phyloP scores from a whole-genome alignment of 2,113 vertebrate species.

The Isichthys henryi region DNA sequence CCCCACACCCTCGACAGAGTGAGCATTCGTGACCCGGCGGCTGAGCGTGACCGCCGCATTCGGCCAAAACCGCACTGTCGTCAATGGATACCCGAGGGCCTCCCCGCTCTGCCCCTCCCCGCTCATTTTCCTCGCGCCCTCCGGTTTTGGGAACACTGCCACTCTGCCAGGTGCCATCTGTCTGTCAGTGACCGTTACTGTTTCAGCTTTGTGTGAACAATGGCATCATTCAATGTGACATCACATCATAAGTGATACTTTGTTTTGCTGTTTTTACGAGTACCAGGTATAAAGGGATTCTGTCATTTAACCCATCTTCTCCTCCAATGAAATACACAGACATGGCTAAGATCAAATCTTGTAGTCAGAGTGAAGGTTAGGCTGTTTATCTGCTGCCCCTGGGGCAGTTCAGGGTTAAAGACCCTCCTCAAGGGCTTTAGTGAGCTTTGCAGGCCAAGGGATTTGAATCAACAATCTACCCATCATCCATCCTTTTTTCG shows the following conservation, averaged over 20 bases:
- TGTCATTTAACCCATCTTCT: background rate
- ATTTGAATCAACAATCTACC: background rate
- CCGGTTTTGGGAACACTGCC: background rate
- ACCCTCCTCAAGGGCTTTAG: background rate
- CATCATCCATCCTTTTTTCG: background rate
- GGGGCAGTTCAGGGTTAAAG: background rate
- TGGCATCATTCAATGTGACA: background rate
- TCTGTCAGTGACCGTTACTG: background rate
- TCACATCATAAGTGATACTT: background rate
- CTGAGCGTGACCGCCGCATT: background rate
- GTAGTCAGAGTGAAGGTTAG: background rate
- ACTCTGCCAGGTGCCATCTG: background rate
- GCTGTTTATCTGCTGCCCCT: background rate
- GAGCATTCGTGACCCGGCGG: background rate
- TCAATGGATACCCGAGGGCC: background rate
- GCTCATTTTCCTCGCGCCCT: background rate
- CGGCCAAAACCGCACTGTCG: background rate
- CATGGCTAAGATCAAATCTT: background rate
- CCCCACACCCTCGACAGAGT: background rate
- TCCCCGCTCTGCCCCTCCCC: background rate
- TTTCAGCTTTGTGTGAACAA: background rate
- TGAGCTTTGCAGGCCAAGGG: background rate
- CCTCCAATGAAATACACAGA: background rate
- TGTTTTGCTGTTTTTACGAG: background rate
- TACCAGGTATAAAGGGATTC: background rate